Evolutionary conservation across 1,140 invertebrate species (phyloP).

Genomic region (Epicauta chinensis): DNA sequence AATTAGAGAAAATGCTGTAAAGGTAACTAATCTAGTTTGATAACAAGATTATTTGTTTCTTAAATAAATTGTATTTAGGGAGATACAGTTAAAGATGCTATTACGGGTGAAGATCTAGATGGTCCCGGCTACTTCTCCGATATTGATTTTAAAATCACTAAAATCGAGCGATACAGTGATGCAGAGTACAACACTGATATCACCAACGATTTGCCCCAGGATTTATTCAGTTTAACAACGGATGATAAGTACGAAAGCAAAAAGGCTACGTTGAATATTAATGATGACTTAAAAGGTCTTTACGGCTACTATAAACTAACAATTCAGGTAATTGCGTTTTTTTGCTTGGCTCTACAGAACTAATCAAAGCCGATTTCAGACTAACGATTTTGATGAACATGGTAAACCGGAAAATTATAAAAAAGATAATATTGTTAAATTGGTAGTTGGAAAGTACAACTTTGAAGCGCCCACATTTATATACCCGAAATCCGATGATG

Average conservation of each 20-base stretch:
- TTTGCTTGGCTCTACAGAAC: too few relatives aligned
- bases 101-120: constrained; percentile 34
- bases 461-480: constrained; percentile 45
- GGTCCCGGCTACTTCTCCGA: constrained; percentile 46
- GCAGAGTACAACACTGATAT: neutral
- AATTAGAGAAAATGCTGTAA: constrained; percentile 41
- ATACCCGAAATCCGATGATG: constrained; percentile 35
- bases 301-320: constrained; percentile 48
- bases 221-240: neutral
- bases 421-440: constrained; percentile 37
- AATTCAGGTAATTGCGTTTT: constrained; percentile 39
- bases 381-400: constrained; percentile 45
- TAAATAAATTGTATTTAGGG: constrained; percentile 35
- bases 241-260: constrained; percentile 10
- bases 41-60: too few relatives aligned
- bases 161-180: constrained; percentile 30
- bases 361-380: constrained; percentile 33
- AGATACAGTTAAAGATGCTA: constrained; percentile 13
- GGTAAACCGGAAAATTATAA: constrained; percentile 30
- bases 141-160: constrained; percentile 46
- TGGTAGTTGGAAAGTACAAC: constrained; percentile 46
- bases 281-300: constrained; percentile 42
- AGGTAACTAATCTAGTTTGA: constrained; percentile 35
- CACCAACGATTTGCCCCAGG: neutral
- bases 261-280: constrained; percentile 41